Percentiles rank a stretch among this genome's conserved stretches.
Evolutionary conservation across 2,888 invertebrate genomes (phyloP).

Genomic region (Trissolcus brochymenae): DNA sequence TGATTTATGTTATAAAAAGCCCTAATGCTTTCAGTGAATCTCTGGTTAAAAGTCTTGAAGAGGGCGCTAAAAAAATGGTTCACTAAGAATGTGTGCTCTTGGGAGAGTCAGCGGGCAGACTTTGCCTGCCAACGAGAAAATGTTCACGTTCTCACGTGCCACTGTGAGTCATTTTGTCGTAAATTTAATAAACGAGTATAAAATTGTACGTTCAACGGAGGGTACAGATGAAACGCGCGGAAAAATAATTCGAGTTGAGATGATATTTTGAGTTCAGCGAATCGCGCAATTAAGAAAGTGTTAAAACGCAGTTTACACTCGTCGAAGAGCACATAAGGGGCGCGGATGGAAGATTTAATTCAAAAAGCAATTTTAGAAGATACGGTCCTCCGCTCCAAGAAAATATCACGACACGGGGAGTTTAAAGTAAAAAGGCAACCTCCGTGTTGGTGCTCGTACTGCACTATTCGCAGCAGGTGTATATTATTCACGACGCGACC

Average conservation of each 20-base stretch:
- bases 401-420: conserved; percentile 57
- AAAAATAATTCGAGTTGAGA: conserved; percentile 33
- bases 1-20: conserved; percentile 28
- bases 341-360: conserved; percentile 46
- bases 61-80: conserved; percentile 20
- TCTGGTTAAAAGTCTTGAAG: conserved; percentile 22
- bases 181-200: conserved; percentile 36
- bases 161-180: conserved; percentile 15
- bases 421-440: conserved; percentile 57
- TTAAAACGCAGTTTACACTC: conserved; percentile 47
- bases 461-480: conserved; percentile 67
- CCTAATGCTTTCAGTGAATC: conserved; percentile 27
- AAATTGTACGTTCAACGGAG: conserved; percentile 22
- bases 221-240: conserved; percentile 7
- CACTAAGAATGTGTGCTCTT: conserved; percentile 13
- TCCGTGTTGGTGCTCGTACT: conserved; percentile 45
- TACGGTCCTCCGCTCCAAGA: conserved; percentile 51
- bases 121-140: conserved; percentile 18
- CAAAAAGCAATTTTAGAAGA: conserved; percentile 55
- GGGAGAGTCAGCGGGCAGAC: conserved; percentile 16
- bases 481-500: conserved; percentile 73
- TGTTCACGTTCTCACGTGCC: conserved; percentile 21
- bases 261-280: conserved; percentile 29
- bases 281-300: conserved; percentile 36
- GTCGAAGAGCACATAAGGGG: conserved; percentile 44